A percentile compares a stretch with the other conserved stretches of the same genome.
These are phyloP conservation scores for Sympetrum striolatum DNA, from an alignment of 2,888 invertebrate genomes.

Conservation along the genomic window DNA sequence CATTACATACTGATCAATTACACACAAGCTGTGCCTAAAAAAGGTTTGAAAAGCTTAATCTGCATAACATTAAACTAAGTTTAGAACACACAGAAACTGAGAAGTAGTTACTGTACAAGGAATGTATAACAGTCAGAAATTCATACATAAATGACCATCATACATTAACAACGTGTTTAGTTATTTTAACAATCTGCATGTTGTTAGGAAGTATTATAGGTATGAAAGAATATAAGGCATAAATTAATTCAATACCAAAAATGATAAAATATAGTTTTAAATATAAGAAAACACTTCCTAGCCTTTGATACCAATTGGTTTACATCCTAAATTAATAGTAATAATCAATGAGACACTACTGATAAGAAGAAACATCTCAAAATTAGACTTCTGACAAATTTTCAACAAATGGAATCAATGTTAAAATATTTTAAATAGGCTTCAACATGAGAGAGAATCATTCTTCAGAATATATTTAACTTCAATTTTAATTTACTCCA, in stretches of 20 bases:
- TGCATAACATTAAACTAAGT: slow-evolving; percentile 25
- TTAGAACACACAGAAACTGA: slow-evolving; percentile 1
- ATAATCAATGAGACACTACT: too few species aligned
- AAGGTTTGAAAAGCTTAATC: slow-evolving; percentile 1
- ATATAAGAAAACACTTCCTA: neutral
- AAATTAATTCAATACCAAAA: neutral
- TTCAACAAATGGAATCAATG: neutral
- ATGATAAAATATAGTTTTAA: neutral
- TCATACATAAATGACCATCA: slow-evolving; percentile 33
- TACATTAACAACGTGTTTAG: slow-evolving; percentile 20
- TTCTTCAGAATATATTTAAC: neutral
- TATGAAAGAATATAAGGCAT: neutral
- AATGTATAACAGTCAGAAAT: slow-evolving; percentile 37
- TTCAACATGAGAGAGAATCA: neutral
- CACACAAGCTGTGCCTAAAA: slow-evolving; percentile 24
- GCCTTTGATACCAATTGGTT: neutral
- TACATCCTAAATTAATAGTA: neutral
- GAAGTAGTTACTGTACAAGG: neutral
- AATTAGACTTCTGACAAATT: neutral
- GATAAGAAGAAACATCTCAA: neutral
- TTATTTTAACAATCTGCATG: neutral
- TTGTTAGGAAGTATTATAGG: neutral
- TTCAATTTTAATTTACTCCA: neutral
- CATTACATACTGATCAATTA: neutral
- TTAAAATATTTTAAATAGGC: neutral